These are phyloP conservation scores for Arrhamphus sclerolepis DNA, from an alignment of 2,797 vertebrate species.

Conservation along the genomic window DNA sequence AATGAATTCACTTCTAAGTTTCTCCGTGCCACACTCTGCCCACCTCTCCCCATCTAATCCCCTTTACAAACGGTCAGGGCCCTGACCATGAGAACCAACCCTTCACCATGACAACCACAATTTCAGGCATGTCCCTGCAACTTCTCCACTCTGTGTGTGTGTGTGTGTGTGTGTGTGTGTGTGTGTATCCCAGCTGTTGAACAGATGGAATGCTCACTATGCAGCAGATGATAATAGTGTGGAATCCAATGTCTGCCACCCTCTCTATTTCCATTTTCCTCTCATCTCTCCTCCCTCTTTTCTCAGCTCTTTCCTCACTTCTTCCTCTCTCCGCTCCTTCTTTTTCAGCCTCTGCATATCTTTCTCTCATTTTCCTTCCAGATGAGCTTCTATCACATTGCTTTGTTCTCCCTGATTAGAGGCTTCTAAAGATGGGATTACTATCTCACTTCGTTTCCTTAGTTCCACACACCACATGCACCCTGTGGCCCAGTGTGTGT, in stretches of 20 bases:
- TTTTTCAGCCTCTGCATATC: constrained; percentile 26
- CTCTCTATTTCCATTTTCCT: constrained; percentile 40
- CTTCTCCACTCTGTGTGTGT: constrained; percentile 30
- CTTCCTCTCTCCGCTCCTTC: constrained; percentile 12
- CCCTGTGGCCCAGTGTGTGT: constrained; percentile 31
- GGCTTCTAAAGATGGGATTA: constrained; percentile 60
- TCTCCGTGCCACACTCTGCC: constrained; percentile 23
- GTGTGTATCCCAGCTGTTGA: constrained; percentile 82
- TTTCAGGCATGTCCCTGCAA: constrained; percentile 69
- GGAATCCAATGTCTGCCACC: constrained; percentile 63
- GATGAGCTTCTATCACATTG: constrained; percentile 37
- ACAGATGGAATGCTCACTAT: constrained; percentile 85
- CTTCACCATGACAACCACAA: constrained; percentile 77
- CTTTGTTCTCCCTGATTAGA: constrained; percentile 68
- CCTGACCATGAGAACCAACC: constrained; percentile 70
- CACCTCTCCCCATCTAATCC: constrained; percentile 52
- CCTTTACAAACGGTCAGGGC: constrained; percentile 57
- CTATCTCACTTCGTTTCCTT: constrained; percentile 50
- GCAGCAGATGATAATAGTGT: constrained; percentile 76
- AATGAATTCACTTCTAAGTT: not conserved
- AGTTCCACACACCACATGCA: constrained; percentile 31
- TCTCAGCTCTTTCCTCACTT: constrained; percentile 11
- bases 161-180: constrained; percentile 33
- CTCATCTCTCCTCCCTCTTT: constrained; percentile 21
- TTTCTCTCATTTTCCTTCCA: constrained; percentile 22